phyloP scores from a whole-genome alignment of 1,140 invertebrate species.

The Steinernema khuongi region DNA sequence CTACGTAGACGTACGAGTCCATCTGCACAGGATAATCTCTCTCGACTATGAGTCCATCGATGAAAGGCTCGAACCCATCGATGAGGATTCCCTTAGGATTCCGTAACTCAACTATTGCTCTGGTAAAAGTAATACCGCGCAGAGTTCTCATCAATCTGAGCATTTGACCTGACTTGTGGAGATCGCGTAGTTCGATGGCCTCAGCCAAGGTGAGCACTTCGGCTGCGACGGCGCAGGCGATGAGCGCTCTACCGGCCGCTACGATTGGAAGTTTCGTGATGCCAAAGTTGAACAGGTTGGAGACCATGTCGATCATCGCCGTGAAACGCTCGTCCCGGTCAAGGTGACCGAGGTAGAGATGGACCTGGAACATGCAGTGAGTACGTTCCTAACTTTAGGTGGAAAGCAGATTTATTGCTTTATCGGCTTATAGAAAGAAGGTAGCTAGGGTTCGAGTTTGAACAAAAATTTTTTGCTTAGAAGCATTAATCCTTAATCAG shows the following conservation, averaged over 20 bases:
- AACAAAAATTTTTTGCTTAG: neutral
- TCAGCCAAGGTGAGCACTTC: neutral
- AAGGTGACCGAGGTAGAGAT: neutral
- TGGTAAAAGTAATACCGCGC: neutral
- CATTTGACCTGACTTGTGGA: neutral
- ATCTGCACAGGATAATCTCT: neutral
- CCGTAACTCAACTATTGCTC: neutral
- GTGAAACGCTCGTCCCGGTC: slow-evolving; percentile 6
- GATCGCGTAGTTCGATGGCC: slow-evolving; percentile 8
- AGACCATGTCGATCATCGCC: neutral
- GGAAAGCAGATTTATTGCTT: too few species aligned
- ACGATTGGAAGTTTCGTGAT: neutral
- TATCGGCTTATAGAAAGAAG: too few species aligned
- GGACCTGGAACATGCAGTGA: neutral
- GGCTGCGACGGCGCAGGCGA: neutral
- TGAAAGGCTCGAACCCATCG: slow-evolving; percentile 6
- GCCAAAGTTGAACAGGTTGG: neutral
- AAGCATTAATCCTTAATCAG: too few species aligned
- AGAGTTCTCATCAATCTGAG: neutral
- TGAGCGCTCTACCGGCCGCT: neutral
- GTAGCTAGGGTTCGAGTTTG: too few species aligned
- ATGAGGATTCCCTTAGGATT: neutral
- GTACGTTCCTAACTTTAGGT: too few species aligned
- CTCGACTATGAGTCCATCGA: neutral
- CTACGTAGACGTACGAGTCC: neutral